Conservation (phyloP, 2,797 vertebrate genomes). For the Acanthis flammea region DNA sequence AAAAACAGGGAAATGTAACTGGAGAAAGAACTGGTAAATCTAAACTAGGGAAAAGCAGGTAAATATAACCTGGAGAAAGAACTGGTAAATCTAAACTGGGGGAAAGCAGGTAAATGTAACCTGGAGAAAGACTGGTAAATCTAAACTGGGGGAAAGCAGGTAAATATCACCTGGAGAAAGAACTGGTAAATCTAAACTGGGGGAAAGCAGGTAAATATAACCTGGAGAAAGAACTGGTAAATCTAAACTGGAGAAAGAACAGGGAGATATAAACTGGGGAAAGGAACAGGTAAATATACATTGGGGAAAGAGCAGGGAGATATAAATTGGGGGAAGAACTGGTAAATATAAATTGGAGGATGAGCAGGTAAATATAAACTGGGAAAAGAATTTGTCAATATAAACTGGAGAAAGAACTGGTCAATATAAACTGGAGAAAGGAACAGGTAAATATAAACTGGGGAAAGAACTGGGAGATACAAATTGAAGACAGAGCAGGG, state of each 20-base stretch:
- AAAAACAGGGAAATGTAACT: not conserved
- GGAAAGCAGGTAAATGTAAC: not conserved
- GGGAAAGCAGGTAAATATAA: not conserved
- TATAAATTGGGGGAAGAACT: not conserved
- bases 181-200: not conserved
- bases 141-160: not conserved
- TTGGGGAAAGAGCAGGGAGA: not conserved
- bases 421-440: too few relatives aligned
- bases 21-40: not conserved
- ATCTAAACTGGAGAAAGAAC: not conserved
- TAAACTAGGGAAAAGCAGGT: not conserved
- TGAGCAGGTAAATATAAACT: not conserved
- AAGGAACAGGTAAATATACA: not conserved
- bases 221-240: not conserved
- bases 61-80: not conserved
- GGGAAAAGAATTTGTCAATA: not conserved
- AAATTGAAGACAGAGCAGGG: too few relatives aligned
- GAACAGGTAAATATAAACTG: not conserved
- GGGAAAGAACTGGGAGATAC: too few relatives aligned
- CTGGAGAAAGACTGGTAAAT: not conserved
- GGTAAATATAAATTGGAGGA: not conserved
- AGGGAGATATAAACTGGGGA: not conserved
- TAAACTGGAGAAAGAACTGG: not conserved
- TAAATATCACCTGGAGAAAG: not conserved
- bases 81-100: not conserved